Base-by-base conservation (phyloP, 2,888 invertebrate genomes). In the Heteromurus nitidus region DNA sequence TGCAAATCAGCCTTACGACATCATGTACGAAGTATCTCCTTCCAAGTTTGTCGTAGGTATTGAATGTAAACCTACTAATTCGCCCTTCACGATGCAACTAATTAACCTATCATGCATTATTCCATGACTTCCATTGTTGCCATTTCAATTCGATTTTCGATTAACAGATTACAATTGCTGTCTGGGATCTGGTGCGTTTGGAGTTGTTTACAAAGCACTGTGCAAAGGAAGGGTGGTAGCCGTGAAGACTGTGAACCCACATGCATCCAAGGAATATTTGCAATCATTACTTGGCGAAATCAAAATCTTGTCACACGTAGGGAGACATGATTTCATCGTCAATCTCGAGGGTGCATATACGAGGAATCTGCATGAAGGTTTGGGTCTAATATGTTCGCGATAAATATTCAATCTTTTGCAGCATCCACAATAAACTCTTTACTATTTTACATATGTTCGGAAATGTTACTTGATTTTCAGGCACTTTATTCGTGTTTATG, bases 131-230 rank as follows among this genome's bases (percentile, higher is more conserved):
- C n/a, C 22, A 22, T 24, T 24, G 11, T 58, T 58, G 24, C 5
- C n/a, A 13, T 62, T 20, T 5, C 16, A 20, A 70, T 53, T 55
- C 13, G 53, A 20, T n/a, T n/a, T n/a, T n/a, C n/a, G n/a, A n/a
- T n/a, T n/a, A n/a, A n/a, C 31, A 81, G 81, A 81, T 47, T 42
- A 64, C n/a, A 42, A 28, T 9, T 28, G 42, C 5, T 47, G 70
- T n/a, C 31, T 83, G n/a, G 83, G 83, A 16, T 30, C 67, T 36
- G 83, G 83, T 18, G 80, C 80, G 3, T 81, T 73, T 22, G 83
- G 83, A 7, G 26, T 83, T 9, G 83, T 83, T 16, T 73, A 55
- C 30, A 80, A 68, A 26, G 83, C 72, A 0, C 3, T n/a, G 20
- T 72, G 77, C 18, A 72, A 60, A 18, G 73, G 64, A 9, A 60